Conservation (phyloP, 2,113 vertebrate genomes). For the Ciconia stormi region DNA sequence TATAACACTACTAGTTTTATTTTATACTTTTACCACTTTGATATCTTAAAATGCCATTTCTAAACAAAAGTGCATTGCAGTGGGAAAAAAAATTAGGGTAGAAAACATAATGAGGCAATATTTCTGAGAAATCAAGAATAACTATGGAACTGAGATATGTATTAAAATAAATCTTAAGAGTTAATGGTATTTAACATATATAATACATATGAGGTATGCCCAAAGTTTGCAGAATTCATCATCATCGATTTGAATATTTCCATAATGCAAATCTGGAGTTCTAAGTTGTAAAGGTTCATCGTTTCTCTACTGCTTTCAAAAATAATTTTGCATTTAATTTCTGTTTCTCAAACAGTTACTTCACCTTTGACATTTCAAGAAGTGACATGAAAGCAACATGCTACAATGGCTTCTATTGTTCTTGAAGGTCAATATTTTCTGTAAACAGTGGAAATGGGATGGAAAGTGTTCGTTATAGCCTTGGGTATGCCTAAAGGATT, state of each 20-base stretch:
- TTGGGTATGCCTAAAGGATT: not conserved
- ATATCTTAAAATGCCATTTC: not conserved
- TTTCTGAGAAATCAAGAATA: not conserved
- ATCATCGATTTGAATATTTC: not conserved
- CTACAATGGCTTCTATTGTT: not conserved
- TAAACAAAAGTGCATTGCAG: not conserved
- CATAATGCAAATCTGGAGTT: not conserved
- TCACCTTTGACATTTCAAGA: not conserved
- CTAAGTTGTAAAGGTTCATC: not conserved
- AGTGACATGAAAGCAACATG: not conserved
- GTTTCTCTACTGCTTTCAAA: not conserved
- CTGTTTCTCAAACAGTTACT: not conserved
- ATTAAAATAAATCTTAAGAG: not conserved
- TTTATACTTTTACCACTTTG: not conserved
- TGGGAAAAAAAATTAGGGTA: not conserved
- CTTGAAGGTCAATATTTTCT: not conserved
- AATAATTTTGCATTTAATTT: not conserved
- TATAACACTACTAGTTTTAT: not conserved
- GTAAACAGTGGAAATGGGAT: not conserved
- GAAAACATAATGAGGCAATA: not conserved
- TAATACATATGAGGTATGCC: fast-evolving
- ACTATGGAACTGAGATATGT: not conserved
- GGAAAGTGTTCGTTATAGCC: not conserved
- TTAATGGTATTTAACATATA: not conserved
- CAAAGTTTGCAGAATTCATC: not conserved